Evolutionary conservation across 2,113 vertebrate species (phyloP).

Genomic region (Gorsachius goisagi): DNA sequence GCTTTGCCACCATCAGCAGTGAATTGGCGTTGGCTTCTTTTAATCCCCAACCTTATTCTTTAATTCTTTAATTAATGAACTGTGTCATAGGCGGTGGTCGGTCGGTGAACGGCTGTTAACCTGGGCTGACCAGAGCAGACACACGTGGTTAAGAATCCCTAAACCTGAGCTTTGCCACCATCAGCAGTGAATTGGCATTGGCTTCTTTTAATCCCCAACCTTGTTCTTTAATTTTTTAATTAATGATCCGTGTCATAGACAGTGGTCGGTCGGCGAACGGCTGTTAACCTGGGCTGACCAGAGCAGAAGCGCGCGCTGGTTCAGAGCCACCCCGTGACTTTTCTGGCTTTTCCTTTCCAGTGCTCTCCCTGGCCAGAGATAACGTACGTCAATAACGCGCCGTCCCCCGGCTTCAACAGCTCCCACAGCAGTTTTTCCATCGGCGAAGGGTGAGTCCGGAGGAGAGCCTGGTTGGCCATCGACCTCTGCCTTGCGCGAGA

Average conservation of each 20-base stretch:
- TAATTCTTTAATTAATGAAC: too few relatives aligned
- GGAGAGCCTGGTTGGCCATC: not conserved
- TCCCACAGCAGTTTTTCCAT: constrained; percentile 89
- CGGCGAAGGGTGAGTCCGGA: constrained; percentile 83
- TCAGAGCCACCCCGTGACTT: not conserved
- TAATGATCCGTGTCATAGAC: too few relatives aligned
- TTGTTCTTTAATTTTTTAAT: not conserved
- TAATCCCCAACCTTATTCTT: too few relatives aligned
- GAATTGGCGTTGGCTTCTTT: too few relatives aligned
- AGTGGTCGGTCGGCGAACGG: not conserved
- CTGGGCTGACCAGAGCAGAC: too few relatives aligned
- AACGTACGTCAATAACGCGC: constrained; percentile 88
- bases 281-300: not conserved
- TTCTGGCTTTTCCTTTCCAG: constrained; percentile 66
- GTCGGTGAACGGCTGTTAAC: too few relatives aligned
- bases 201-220: not conserved
- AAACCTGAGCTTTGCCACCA: not conserved
- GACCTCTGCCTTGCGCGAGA: not conserved
- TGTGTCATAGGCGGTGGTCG: too few relatives aligned
- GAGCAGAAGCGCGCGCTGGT: fast-evolving
- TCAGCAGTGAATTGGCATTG: not conserved
- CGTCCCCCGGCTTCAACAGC: constrained; percentile 92
- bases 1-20: too few relatives aligned
- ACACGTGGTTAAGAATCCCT: fast-evolving
- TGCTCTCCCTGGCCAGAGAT: constrained; percentile 96